These are phyloP conservation scores for Sitta europaea DNA, from an alignment of 2,113 vertebrate species.

Conservation along the genomic window DNA sequence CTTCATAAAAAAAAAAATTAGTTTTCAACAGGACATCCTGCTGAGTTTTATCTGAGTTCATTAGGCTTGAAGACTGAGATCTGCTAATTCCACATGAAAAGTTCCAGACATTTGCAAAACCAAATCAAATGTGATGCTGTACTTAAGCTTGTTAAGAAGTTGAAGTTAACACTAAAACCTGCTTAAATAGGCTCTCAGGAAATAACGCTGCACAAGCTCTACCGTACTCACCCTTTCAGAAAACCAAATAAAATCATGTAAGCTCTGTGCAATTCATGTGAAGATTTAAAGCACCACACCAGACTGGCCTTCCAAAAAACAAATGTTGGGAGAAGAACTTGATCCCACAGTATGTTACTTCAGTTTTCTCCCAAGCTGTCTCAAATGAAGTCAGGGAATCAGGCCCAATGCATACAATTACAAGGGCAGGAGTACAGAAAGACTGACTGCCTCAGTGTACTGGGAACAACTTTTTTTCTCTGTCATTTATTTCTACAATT, in stretches of 20 bases:
- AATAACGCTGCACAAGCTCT: neutral
- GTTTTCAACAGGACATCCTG: conserved; percentile 48
- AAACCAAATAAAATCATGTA: neutral
- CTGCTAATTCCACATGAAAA: conserved; percentile 56
- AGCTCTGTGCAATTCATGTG: neutral
- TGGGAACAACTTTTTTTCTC: neutral
- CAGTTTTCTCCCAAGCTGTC: neutral
- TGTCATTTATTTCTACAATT: neutral
- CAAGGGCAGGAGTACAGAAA: neutral
- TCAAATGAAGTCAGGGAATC: neutral
- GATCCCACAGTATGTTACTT: neutral
- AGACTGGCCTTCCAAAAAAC: neutral
- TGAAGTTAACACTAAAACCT: conserved; percentile 30
- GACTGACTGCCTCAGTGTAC: neutral
- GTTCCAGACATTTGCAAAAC: neutral
- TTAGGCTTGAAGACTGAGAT: conserved; percentile 49
- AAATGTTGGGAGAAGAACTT: neutral
- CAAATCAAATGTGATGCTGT: neutral
- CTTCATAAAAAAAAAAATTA: neutral
- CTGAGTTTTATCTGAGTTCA: conserved; percentile 37
- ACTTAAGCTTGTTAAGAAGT: conserved; percentile 26
- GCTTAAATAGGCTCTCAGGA: neutral
- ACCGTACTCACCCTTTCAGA: neutral
- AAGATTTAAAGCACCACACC: neutral
- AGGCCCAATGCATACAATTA: neutral